Base-by-base conservation (phyloP, 2,797 vertebrate genomes). In the Manis pentadactyla region DNA sequence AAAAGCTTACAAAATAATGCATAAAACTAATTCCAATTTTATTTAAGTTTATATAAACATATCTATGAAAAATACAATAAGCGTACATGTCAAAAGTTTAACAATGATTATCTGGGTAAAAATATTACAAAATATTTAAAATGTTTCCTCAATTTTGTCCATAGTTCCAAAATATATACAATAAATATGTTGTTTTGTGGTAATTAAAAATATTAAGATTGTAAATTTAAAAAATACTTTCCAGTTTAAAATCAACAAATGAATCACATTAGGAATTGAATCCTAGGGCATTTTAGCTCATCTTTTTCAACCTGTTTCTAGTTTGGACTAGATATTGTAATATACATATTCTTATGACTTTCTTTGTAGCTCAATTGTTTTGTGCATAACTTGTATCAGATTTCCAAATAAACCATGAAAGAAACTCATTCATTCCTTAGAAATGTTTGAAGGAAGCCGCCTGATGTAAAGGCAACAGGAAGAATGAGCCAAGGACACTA, bases 181-280 rank as follows among this genome's bases (percentile, higher is more conserved):
- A 87, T 79, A 92, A 96, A 61, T 49, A 95, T 34, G 14, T 75
- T 94, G 13, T 17, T 69, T 27, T 90, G 69, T 75, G 53, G 11
- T 73, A 87, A 83, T 74, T 78, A 79, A 75, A 78, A 93, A 92
- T 64, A 64, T 90, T 95, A 90, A 75, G 59, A 78, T 75, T 66
- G 42, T 5, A 13, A 79, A 83, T 82, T 88, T 7, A 81, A 94
- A 81, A 84, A 69, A 66, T 59, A 7, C 37, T 79, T 90, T 81
- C 9, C 34, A 79, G 27, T 34, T 90, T 95, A 92, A 95, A 85
- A 49, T 90, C 74, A 90, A 95, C 69, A 96, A 89, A 77, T 93
- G 66, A 92, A 84, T 90, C 46, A 96, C 7, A 34, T 4, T 66
- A 82, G 17, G 15, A 82, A 79, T 29, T 53, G 49, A 59, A 84